Evolutionary conservation across 2,113 vertebrate species (phyloP), one percentile per base, ranked within the genome.

Genomic region (Oreochromis aureus): DNA sequence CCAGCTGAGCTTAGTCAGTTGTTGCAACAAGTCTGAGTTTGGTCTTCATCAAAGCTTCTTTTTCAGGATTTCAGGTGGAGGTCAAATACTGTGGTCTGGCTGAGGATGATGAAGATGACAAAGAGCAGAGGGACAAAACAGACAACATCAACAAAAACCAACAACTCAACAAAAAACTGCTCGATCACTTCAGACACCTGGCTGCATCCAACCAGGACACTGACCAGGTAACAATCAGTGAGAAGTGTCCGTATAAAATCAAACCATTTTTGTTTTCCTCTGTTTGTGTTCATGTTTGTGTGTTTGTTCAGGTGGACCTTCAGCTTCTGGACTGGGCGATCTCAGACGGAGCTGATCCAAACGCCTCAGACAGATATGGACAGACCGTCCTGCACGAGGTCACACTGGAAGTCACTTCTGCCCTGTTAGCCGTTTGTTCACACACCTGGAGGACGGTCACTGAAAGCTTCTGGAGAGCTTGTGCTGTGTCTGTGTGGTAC

Each of bases 341-440:
- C 15, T 85, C 86, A 44, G 73, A 91, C 0, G 95, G 95, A 11
- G 95, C 95, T 2, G 89, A 96, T 58, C 93, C 95, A 24, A 96
- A 96, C 90, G 63, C 89, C 48, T 56, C 61, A 2, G 96, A 96
- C 82, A 93, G 86, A 90, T 95, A 93, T 5, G 95, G 96, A 76
- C 95, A 96, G 80, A 95, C 94, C 1, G 93, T 93, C 39, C 86
- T 97, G 30, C 96, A 97, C 13, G 96, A 96, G 95, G 95, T 96
- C n/a, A 76, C 78, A 36, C 9, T 1, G 22, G 7, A 36, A 34
- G 5, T 83, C 15, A 3, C 13, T 27, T 24, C 44, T 39, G 36
- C n/a, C 19, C 54, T 8, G 44, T 66, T 51, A 34, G 7, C 13
- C 1, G 32, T 66, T 54, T 51, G 66, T 46, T 73, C n/a, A 24